phyloP scores from a whole-genome alignment of 1,140 invertebrate species.

The Hylaeus anthracinus region DNA sequence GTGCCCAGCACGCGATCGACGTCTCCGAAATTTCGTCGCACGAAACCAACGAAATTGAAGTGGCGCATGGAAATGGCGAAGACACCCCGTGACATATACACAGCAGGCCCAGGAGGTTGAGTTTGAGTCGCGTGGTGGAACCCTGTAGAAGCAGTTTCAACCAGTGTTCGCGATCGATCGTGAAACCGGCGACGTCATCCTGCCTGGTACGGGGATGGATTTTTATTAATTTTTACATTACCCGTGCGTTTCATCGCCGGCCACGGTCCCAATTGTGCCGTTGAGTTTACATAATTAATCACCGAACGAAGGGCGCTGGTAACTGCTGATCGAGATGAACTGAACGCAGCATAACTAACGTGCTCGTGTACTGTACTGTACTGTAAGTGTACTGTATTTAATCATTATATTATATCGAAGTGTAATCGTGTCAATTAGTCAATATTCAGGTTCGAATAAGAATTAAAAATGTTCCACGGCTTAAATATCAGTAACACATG shows the following conservation, averaged over 20 bases:
- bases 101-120: neutral
- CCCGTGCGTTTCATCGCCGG: slow-evolving; percentile 45
- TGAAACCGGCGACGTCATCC: slow-evolving; percentile 39
- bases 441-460: no score
- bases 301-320: slow-evolving; percentile 52
- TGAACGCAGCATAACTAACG: slow-evolving; percentile 7
- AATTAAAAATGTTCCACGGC: no score
- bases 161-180: slow-evolving; percentile 49
- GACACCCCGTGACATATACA: slow-evolving; percentile 56
- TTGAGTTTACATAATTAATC: slow-evolving; percentile 65
- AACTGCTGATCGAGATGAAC: slow-evolving; percentile 56
- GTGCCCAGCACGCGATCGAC: neutral
- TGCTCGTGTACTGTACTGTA: no score
- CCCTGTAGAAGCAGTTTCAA: slow-evolving; percentile 15
- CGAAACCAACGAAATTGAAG: slow-evolving; percentile 60
- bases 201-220: slow-evolving; percentile 56
- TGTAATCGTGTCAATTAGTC: no score
- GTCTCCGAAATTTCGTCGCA: slow-evolving; percentile 51
- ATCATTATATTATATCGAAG: no score
- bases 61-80: slow-evolving; percentile 60
- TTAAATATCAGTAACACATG: no score
- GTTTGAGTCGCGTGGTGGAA: slow-evolving; percentile 46
- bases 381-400: no score
- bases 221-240: slow-evolving; percentile 59
- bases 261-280: slow-evolving; percentile 26